Evolutionary conservation across 2,888 invertebrate species (phyloP).

Genomic region (Orchesella flavescens): DNA sequence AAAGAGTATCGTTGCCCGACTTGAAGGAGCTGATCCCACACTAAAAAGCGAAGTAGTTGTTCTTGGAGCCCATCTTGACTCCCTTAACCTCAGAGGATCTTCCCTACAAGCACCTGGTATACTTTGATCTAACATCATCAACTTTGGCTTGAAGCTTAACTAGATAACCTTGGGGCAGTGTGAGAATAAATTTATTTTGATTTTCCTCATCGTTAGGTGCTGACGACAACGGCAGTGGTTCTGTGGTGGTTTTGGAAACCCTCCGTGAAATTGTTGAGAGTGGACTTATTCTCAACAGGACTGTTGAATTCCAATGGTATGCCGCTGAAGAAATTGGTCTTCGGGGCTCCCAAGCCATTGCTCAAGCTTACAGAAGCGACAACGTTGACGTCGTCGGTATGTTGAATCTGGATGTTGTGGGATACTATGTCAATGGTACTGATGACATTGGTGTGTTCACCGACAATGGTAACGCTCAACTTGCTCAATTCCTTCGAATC

Average conservation of each 20-base stretch:
- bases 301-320: conserved; percentile 62
- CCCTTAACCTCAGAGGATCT: conserved; percentile 21
- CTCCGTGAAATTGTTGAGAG: conserved; percentile 37
- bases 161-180: too few relatives aligned
- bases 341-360: conserved; percentile 40
- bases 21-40: conserved; percentile 48
- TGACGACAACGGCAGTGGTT: conserved; percentile 60
- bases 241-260: conserved; percentile 43
- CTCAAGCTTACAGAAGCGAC: conserved; percentile 15
- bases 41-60: conserved; percentile 50
- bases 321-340: conserved; percentile 60
- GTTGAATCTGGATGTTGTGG: conserved; percentile 59
- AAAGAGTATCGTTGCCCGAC: conserved; percentile 52
- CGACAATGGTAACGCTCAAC: conserved; percentile 29
- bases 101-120: conserved; percentile 28
- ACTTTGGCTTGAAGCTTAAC: too few relatives aligned
- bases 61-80: conserved; percentile 64
- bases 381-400: conserved; percentile 40
- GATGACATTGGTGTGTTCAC: conserved; percentile 32
- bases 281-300: conserved; percentile 42
- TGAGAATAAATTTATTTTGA: too few relatives aligned
- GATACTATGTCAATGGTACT: conserved; percentile 12
- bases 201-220: conserved; percentile 30
- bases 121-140: too few relatives aligned
- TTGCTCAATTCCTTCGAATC: conserved; percentile 32